Evolutionary conservation across 2,797 vertebrate species (phyloP), one percentile per base, ranked within the genome.

Genomic region (Mus spretus): DNA sequence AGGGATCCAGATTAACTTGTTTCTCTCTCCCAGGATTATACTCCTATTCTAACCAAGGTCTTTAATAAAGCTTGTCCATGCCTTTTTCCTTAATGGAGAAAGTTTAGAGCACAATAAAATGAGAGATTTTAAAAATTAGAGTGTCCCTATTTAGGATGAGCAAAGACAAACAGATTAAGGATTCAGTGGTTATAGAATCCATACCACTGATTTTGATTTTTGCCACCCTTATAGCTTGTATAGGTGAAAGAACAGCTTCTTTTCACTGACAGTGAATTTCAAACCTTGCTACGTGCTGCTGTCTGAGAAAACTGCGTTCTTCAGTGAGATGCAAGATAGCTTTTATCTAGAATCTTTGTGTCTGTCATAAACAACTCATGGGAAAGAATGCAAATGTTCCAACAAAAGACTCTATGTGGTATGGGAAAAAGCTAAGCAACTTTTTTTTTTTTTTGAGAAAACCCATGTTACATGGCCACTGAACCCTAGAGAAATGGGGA

Each of bases 101-200:
- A 31, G n/a, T 50, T 95, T 94, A 53, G 92, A 89, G 22, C 95
- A 6, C 22, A 44, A 19, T 63, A 85, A 91, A 57, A 63, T 63
- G 44, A 80, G 14, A 80, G 1, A 81, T 92, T 92, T 95, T n/a
- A 9, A n/a, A 91, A 86, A 59, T 74, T 75, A 40, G 6, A 83
- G 65, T 83, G 26, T 95, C 55, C 59, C 10, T 40, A 81, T 87
- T 9, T 28, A 94, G 37, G 17, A 92, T 86, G 82, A 93, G 57
- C 55, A 75, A 97, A 63, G 57, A 65, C 34, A 28, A 92, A 90
- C 12, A 83, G 74, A 95, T 72, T 4, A 31, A 79, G 53, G 61
- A 57, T 67, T 89, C 61, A 80, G 91, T 81, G 65, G 3, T 79
- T 67, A 79, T 50, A 77, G 92, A 96, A 84, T 19, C 10, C 13